These are phyloP conservation scores for Mesitornis unicolor DNA, from an alignment of 2,113 vertebrate genomes.

Conservation along the genomic window DNA sequence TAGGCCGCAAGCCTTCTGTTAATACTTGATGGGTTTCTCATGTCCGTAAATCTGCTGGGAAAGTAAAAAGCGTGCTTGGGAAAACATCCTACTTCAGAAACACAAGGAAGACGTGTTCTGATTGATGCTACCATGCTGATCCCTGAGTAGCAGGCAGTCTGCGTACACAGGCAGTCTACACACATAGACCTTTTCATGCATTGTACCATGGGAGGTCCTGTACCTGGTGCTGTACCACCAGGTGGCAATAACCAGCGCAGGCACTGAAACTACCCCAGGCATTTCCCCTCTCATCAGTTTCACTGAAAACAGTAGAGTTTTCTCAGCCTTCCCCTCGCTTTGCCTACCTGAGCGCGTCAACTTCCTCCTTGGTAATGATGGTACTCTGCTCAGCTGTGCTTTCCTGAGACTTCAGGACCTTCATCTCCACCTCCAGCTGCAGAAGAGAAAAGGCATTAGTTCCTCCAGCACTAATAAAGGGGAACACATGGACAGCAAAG, in stretches of 20 bases:
- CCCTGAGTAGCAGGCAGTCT: neutral
- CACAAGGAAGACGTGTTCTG: neutral
- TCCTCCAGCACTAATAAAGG: neutral
- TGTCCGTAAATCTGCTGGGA: neutral
- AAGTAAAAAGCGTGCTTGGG: neutral
- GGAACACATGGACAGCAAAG: neutral
- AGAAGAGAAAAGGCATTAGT: constrained; percentile 4
- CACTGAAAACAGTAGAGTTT: neutral
- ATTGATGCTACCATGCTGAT: neutral
- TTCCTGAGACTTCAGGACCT: constrained; percentile 70
- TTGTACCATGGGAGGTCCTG: accelerated
- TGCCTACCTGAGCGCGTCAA: constrained; percentile 70
- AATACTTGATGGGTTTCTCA: neutral
- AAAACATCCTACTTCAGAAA: neutral
- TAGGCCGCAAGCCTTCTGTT: neutral
- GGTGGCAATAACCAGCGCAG: neutral
- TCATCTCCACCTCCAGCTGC: constrained; percentile 77
- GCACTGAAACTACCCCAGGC: neutral
- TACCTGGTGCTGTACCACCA: neutral
- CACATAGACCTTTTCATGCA: accelerated
- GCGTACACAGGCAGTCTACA: accelerated
- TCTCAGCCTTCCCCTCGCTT: neutral
- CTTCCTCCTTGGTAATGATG: constrained; percentile 68
- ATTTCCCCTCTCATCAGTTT: neutral
- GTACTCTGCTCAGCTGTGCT: constrained; percentile 47